phyloP scores from a whole-genome alignment of 2,797 vertebrate species.

The Enteromius anoplus region DNA sequence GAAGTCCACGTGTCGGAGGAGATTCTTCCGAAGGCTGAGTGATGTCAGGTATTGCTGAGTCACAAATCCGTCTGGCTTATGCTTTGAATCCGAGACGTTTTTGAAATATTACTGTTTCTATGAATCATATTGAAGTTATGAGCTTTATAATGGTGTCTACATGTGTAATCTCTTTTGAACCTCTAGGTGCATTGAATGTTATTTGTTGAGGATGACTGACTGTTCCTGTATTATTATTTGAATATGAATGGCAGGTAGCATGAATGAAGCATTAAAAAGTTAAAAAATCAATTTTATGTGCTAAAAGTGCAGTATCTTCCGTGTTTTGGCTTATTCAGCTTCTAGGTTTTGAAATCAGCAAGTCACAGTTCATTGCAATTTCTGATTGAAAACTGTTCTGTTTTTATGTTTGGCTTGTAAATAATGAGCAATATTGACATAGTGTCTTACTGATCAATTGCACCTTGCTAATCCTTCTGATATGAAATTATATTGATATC shows the following conservation, averaged over 20 bases:
- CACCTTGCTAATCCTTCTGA: not conserved
- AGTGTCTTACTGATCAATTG: not conserved
- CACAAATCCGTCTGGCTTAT: slow-evolving; percentile 54
- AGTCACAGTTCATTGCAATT: slow-evolving; percentile 5
- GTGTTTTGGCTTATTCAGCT: not conserved
- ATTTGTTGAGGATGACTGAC: slow-evolving; percentile 3
- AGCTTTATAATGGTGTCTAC: not conserved
- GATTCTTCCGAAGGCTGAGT: slow-evolving; percentile 60
- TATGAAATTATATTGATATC: not conserved
- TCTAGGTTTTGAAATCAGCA: not conserved
- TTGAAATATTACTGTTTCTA: slow-evolving; percentile 50
- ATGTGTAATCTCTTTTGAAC: not conserved
- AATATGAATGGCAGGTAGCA: not conserved
- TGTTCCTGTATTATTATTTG: not conserved
- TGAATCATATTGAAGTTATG: not conserved
- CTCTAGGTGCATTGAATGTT: not conserved
- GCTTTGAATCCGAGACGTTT: slow-evolving; percentile 45
- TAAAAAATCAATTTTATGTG: not conserved
- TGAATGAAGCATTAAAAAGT: not conserved
- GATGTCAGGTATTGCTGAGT: slow-evolving; percentile 63
- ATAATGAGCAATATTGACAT: not conserved
- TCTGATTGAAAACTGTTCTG: not conserved
- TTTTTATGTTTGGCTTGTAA: not conserved
- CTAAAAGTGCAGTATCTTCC: not conserved
- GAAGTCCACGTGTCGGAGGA: slow-evolving; percentile 38